Percentiles rank a stretch among this genome's conserved stretches.
phyloP scores from a whole-genome alignment of 2,113 vertebrate species.

The Spheniscus mendiculus region DNA sequence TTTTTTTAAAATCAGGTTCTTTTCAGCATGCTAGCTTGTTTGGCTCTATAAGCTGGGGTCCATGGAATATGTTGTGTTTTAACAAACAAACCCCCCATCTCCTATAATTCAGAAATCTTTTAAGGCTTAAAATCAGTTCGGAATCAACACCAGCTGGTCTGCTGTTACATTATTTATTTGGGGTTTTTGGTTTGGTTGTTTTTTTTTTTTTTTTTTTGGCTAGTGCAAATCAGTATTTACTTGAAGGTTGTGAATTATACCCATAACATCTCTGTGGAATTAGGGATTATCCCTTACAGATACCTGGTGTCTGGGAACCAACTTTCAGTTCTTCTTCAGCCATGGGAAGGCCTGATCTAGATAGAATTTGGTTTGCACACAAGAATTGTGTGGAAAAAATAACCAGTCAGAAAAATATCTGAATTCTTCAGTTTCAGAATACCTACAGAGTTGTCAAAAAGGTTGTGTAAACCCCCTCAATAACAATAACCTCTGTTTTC shows the following conservation, averaged over 20 bases:
- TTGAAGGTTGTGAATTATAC: neutral
- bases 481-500: neutral
- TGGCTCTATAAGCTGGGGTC: rapidly evolving
- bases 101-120: neutral
- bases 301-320: neutral
- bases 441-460: neutral
- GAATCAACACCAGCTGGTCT: neutral
- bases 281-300: neutral
- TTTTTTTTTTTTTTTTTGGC: neutral
- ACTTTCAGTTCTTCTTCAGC: neutral
- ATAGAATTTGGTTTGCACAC: neutral
- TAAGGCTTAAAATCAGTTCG: neutral
- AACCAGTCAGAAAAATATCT: neutral
- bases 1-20: neutral
- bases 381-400: neutral
- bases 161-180: neutral
- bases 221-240: neutral
- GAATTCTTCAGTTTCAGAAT: neutral
- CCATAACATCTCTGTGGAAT: neutral
- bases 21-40: neutral
- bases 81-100: neutral
- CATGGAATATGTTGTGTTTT: neutral
- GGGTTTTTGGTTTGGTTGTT: neutral
- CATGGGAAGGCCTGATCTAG: neutral
- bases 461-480: neutral